Conservation (phyloP, 2,113 vertebrate genomes). For the Oncorhynchus gorbuscha region DNA sequence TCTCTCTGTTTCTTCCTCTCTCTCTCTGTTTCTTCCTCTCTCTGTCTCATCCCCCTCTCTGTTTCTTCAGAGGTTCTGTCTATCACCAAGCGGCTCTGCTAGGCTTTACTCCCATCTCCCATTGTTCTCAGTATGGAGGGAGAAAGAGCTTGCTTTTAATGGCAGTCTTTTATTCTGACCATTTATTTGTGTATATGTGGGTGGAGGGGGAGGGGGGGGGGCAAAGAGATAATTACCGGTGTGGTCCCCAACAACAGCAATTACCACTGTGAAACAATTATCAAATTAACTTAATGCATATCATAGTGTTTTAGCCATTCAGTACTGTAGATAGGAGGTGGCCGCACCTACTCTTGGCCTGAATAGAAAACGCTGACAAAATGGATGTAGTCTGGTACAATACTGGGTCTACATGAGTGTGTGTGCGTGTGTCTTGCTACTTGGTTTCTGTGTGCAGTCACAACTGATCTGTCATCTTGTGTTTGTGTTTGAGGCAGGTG, state of each 20-base stretch:
- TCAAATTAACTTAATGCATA: slow-evolving; percentile 39
- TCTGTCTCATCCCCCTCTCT: background rate
- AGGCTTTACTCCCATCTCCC: background rate
- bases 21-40: too few relatives aligned
- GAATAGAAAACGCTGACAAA: slow-evolving; percentile 31
- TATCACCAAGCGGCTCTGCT: background rate
- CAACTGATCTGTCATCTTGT: slow-evolving; percentile 45
- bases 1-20: too few relatives aligned
- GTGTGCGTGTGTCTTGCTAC: slow-evolving; percentile 24
- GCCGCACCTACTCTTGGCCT: slow-evolving; percentile 35
- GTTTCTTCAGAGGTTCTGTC: background rate
- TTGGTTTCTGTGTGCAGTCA: slow-evolving; percentile 42
- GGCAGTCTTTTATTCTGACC: background rate
- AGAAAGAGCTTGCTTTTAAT: background rate
- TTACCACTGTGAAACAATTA: slow-evolving; percentile 49
- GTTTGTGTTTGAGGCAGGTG: slow-evolving; percentile 65
- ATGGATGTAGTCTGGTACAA: slow-evolving; percentile 30
- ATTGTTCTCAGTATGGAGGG: background rate
- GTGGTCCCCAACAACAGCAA: slow-evolving; percentile 31
- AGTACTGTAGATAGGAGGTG: slow-evolving; percentile 12
- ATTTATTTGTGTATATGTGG: background rate
- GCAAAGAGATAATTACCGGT: slow-evolving; percentile 38
- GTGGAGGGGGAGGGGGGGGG: background rate
- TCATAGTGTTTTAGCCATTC: slow-evolving; percentile 16
- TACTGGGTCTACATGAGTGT: background rate